A percentile compares a stretch with the other conserved stretches of the same genome.
Conservation (phyloP, 1,140 invertebrate genomes). For the Vanessa tameamea region DNA sequence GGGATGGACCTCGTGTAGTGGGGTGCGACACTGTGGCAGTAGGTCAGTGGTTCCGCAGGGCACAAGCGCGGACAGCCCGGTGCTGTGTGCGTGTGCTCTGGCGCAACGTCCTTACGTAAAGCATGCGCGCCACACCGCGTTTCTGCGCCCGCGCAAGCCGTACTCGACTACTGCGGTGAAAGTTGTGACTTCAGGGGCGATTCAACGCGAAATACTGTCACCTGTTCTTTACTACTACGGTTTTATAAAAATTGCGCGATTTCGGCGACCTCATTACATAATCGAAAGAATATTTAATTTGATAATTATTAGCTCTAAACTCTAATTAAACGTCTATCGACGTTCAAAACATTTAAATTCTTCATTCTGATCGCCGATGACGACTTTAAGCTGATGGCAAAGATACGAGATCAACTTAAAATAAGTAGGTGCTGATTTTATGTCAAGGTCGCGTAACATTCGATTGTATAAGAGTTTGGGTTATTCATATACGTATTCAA, state of each 20-base stretch:
- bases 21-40: conserved; percentile 65
- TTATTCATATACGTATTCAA: conserved; percentile 20
- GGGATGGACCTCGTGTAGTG: conserved; percentile 58
- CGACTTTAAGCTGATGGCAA: background rate
- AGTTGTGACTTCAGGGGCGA: conserved; percentile 59
- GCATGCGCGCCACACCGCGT: conserved; percentile 46
- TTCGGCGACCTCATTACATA: conserved; percentile 37
- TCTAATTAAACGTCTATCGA: background rate
- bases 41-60: conserved; percentile 75
- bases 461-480: conserved; percentile 34
- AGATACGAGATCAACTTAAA: background rate
- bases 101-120: conserved; percentile 76
- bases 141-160: conserved; percentile 42
- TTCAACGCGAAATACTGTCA: conserved; percentile 53
- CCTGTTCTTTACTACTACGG: conserved; percentile 38
- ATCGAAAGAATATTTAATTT: conserved; percentile 23
- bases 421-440: conserved; percentile 5
- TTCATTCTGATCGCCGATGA: background rate
- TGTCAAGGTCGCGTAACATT: conserved; percentile 28
- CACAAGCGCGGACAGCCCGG: conserved; percentile 42
- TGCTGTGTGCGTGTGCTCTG: conserved; percentile 35
- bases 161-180: conserved; percentile 50
- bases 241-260: conserved; percentile 42
- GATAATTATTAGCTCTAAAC: conserved; percentile 23
- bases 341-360: background rate